Base-by-base conservation (phyloP, 92 coral and sea anemone genomes). In the Porites rus region DNA sequence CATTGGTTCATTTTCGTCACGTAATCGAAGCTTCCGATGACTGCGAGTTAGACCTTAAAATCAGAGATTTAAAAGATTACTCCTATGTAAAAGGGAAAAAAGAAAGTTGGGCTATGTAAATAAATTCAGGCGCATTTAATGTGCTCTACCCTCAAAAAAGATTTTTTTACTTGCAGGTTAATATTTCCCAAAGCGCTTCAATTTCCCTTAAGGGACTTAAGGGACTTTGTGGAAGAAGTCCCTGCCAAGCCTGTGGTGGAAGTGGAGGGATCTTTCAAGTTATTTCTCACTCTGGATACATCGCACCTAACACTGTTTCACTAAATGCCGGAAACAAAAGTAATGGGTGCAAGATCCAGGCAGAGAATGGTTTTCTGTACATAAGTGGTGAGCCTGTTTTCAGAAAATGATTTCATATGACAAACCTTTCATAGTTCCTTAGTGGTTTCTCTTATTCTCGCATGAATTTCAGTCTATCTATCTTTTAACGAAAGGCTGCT, bases 221-320 rank as follows among this genome's bases (percentile, higher is more conserved):
- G 6, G 80, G 59, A 10, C 4, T 61, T 4, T 76, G 80, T 31
- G 67, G 24, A 58, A 76, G 20, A 20, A 58, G 28, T 7, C n/a
- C 66, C 24, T 76, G 80, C 62, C 54, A 58, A 51, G 80, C 80
- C 5, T 50, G 68, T 60, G 80, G 80, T 59, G 80, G 80, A 76
- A 60, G 69, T n/a, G 80, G 80, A 56, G 80, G 80, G 80, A 25
- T 76, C 25, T 64, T 76, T 5, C 80, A 76, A 58, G 60, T 76
- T 20, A 28, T 76, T 1, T 58, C 80, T 11, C 10, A 19, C 38
- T 76, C 67, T 14, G 80, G 80, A 12, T 58, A 14, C 8, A 59
- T 76, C 68, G 80, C 80, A n/a, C 80, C 69, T 0, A 1, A 25
- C 52, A 50, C 68, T 50, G 58, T 58, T 51, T 22, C 31, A 10